Base-by-base conservation (phyloP, 2,888 invertebrate genomes). In the Lamellibrachia satsuma region DNA sequence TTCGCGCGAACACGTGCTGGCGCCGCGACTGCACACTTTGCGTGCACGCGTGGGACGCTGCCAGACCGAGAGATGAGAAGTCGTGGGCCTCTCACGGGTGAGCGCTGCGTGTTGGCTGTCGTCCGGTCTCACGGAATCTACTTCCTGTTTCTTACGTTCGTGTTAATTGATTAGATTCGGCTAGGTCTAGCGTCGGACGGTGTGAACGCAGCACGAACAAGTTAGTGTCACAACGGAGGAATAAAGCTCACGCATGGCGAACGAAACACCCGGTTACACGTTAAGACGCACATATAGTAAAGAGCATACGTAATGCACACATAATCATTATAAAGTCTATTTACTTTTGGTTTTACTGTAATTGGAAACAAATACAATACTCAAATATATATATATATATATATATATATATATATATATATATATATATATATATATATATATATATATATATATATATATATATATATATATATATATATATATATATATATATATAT, bases 131-230 rank as follows among this genome's bases (percentile, higher is more conserved):
- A 75, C 75, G 75, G 75, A 15, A n/a, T 22, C 75, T 75, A 15
- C 75, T 75, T 75, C 75, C 75, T 75, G 22, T n/a, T 6, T 75
- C 75, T 75, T 75, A 75, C 75, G 75, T 75, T n/a, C 22, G 75
- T 75, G 75, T 75, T 75, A 75, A 75, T 75, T 75, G 75, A 75
- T 75, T 75, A 75, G 22, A 75, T 75, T 75, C n/a, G 75, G n/a
- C n/a, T 75, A 75, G 75, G 75, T 75, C n/a, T 75, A n/a, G 75
- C 22, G 75, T 75, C 75, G n/a, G 75, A 75, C n/a, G 22, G 75
- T 22, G 75, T 22, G 75, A n/a, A 75, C 75, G n/a, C 22, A n/a
- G 15, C 75, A 75, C 75, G 75, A 75, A 75, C 75, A 0, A 75
- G 22, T 75, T 75, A 6, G 75, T 75, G 75, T 22, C n/a, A 75